phyloP scores from a whole-genome alignment of 1,140 invertebrate species.

The Listronotus oregonensis region DNA sequence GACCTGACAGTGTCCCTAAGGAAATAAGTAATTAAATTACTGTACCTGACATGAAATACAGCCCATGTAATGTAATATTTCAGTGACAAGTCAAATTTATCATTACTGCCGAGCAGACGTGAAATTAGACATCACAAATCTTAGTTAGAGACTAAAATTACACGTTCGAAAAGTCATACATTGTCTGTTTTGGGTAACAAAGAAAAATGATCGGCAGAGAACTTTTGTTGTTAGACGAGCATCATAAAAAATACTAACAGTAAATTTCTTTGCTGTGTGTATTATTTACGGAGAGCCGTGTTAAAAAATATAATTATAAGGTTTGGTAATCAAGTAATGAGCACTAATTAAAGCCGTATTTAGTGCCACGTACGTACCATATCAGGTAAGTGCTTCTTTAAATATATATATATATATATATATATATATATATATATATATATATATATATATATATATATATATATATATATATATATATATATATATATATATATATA shows the following conservation, averaged over 20 bases:
- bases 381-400: no score
- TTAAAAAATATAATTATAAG: no score
- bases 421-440: no score
- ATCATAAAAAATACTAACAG: not conserved
- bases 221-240: not conserved
- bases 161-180: slow-evolving; percentile 13
- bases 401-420: no score
- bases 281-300: no score
- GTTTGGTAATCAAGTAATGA: no score
- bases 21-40: slow-evolving; percentile 28
- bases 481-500: no score
- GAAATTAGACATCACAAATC: slow-evolving; percentile 10
- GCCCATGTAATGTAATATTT: slow-evolving; percentile 25
- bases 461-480: no score
- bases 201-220: slow-evolving; percentile 1
- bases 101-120: slow-evolving; percentile 10
- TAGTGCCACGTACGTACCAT: no score
- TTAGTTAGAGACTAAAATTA: slow-evolving; percentile 12
- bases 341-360: no score
- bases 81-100: slow-evolving; percentile 26
- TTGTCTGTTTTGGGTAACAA: slow-evolving; percentile 2
- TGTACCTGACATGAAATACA: slow-evolving; percentile 26
- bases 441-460: no score
- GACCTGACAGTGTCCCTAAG: slow-evolving; percentile 17
- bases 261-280: not conserved